Evolutionary conservation across 1,140 invertebrate species (phyloP).

Genomic region (Whitmania pigra): DNA sequence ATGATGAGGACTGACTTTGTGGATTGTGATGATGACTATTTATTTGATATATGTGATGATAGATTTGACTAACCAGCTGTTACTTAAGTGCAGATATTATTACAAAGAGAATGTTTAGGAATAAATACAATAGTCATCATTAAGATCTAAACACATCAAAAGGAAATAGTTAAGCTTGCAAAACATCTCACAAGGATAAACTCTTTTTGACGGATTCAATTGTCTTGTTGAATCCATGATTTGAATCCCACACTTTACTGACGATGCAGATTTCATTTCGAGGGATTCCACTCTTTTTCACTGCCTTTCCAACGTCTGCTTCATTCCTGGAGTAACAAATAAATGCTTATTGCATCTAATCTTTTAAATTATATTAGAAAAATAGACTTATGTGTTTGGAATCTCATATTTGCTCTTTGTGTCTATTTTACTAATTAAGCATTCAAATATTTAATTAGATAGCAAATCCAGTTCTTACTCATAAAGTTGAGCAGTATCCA

Average conservation of each 20-base stretch:
- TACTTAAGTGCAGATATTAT: neutral
- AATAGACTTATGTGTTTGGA: neutral
- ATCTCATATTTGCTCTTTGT: neutral
- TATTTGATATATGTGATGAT: too few species aligned
- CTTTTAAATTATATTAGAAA: neutral
- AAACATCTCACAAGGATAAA: conserved; percentile 17
- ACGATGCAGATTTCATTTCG: conserved; percentile 32
- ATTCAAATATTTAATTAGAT: conserved; percentile 6
- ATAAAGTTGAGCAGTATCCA: conserved; percentile 31
- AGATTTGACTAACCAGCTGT: neutral
- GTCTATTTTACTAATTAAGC: neutral
- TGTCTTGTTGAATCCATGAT: conserved; percentile 28
- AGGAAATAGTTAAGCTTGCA: neutral
- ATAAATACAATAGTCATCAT: neutral
- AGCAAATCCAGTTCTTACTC: conserved; percentile 23
- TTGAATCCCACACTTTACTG: conserved; percentile 29
- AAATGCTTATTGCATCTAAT: neutral
- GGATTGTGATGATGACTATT: too few species aligned
- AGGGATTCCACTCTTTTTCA: conserved; percentile 28
- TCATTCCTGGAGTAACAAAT: conserved; percentile 28
- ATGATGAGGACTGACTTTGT: neutral
- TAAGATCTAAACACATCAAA: neutral
- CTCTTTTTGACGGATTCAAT: conserved; percentile 27
- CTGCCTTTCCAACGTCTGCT: conserved; percentile 28
- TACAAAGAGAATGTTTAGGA: neutral